Percentiles rank a stretch among this genome's conserved stretches.
These are phyloP conservation scores for Coelogynopora nodosa DNA, from an alignment of 2,888 invertebrate genomes.

Conservation along the genomic window DNA sequence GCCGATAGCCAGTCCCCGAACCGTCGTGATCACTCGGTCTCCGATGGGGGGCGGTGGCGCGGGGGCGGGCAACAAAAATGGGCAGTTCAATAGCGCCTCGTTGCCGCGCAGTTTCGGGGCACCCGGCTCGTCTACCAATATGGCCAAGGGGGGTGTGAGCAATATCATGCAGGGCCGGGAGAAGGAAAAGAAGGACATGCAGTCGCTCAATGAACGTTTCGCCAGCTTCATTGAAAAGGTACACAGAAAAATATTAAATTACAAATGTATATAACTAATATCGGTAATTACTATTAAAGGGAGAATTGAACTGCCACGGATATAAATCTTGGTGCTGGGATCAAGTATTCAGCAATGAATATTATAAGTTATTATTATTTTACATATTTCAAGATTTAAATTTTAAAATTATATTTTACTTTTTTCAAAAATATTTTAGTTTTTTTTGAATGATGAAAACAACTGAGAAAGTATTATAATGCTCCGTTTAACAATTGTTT, in stretches of 20 bases:
- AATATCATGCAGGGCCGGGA: slow-evolving; percentile 60
- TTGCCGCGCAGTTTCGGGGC: slow-evolving; percentile 30
- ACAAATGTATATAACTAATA: background rate
- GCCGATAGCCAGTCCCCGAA: slow-evolving; percentile 22
- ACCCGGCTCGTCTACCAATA: slow-evolving; percentile 13
- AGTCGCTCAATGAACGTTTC: slow-evolving; percentile 64
- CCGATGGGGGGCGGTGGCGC: background rate
- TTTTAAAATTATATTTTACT: too few species aligned
- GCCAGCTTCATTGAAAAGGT: slow-evolving; percentile 65
- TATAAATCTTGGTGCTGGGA: too few species aligned
- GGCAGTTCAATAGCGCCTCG: background rate
- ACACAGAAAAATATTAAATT: background rate
- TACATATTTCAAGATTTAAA: too few species aligned
- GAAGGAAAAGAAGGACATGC: slow-evolving; percentile 64
- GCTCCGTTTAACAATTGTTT: too few species aligned
- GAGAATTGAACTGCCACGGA: too few species aligned
- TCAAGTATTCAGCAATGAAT: too few species aligned
- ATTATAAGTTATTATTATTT: too few species aligned
- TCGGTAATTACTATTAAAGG: background rate
- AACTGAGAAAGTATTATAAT: too few species aligned
- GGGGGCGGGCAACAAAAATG: background rate
- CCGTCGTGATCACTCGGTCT: background rate
- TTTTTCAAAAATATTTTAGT: too few species aligned
- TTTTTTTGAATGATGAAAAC: too few species aligned
- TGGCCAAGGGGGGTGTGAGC: slow-evolving; percentile 54